Conservation (phyloP, 2,888 invertebrate genomes). For the Piscicola geometra region DNA sequence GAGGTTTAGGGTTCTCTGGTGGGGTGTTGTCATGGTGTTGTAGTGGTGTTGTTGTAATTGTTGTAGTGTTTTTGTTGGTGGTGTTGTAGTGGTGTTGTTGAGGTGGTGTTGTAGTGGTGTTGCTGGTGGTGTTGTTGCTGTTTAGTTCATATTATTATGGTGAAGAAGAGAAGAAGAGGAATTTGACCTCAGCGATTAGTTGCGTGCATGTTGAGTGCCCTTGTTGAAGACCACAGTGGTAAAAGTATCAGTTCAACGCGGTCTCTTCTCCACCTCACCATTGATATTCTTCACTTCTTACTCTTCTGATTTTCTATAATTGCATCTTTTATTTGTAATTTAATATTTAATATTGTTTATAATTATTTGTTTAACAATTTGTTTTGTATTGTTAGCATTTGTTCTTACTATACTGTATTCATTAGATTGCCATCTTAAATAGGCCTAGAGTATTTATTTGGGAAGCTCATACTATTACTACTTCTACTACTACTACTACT, state of each 20-base stretch:
- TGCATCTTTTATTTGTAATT: neutral
- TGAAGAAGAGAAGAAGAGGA: too few species aligned
- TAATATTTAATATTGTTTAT: neutral
- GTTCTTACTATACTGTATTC: too few species aligned
- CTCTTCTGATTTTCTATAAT: neutral
- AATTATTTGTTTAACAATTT: neutral
- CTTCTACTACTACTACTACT: slow-evolving; percentile 5
- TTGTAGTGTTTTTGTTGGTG: too few species aligned
- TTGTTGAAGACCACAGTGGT: neutral
- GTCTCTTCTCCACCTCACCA: neutral
- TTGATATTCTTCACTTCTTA: neutral
- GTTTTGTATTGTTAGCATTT: slow-evolving; percentile 1
- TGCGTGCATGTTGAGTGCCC: neutral
- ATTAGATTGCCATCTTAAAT: too few species aligned
- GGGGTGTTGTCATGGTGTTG: too few species aligned
- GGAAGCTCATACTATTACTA: slow-evolving; percentile 10
- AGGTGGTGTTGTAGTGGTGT: neutral
- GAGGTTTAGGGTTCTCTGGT: too few species aligned
- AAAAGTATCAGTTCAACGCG: slow-evolving; percentile 3
- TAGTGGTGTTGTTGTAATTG: too few species aligned
- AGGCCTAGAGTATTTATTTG: too few species aligned
- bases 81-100: slow-evolving; percentile 2
- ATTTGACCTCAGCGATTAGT: neutral
- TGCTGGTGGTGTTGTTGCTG: neutral
- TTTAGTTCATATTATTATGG: neutral